A percentile compares a stretch with the other conserved stretches of the same genome.
Conservation (phyloP, 2,113 vertebrate genomes). For the Aegithalos caudatus region DNA sequence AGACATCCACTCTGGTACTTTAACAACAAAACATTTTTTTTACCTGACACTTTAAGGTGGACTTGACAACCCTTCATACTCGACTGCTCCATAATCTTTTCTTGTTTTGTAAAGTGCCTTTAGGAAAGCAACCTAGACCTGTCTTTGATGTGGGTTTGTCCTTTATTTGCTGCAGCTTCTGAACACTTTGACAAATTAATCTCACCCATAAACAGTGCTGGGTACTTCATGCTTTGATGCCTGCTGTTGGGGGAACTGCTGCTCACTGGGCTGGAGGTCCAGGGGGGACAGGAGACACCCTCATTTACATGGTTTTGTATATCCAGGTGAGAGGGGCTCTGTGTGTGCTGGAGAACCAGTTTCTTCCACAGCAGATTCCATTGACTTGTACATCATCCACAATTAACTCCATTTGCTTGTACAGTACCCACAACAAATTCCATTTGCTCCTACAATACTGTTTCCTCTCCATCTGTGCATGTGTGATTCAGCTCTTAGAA, state of each 20-base stretch:
- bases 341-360: neutral
- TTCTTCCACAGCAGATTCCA: neutral
- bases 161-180: conserved; percentile 33
- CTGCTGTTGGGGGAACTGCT: neutral
- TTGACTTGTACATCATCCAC: neutral
- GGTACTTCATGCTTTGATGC: neutral
- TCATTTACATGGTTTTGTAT: neutral
- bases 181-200: conserved; percentile 48
- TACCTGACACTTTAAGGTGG: conserved; percentile 8
- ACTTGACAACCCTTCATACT: conserved; percentile 47
- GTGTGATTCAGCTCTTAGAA: neutral
- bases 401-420: neutral
- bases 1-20: neutral
- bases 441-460: rapidly evolving
- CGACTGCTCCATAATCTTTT: conserved; percentile 27
- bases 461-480: neutral
- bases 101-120: conserved; percentile 65
- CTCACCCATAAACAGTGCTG: neutral
- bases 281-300: neutral
- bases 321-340: neutral
- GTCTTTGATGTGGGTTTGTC: conserved; percentile 76
- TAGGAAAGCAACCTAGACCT: conserved; percentile 46
- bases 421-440: neutral
- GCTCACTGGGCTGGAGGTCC: neutral
- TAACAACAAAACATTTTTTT: neutral